Evolutionary conservation across 2,888 invertebrate genomes (phyloP).

Genomic region (Gymnoscelis rufifasciata): DNA sequence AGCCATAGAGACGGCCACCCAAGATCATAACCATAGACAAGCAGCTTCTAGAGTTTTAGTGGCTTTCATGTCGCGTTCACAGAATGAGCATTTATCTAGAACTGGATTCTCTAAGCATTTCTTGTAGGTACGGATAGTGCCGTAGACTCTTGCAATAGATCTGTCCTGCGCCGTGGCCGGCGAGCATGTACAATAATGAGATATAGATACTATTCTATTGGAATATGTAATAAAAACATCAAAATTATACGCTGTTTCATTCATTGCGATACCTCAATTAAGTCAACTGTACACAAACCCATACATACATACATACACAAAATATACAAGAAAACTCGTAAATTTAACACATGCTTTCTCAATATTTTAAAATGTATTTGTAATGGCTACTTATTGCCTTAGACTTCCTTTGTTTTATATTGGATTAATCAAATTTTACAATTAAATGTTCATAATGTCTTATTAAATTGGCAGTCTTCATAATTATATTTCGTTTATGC

Average conservation of each 20-base stretch:
- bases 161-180: constrained; percentile 40
- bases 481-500: no score
- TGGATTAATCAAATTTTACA: no score
- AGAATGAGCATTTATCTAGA: constrained; percentile 55
- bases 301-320: no score
- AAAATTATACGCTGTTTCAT: constrained; percentile 38
- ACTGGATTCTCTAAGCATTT: constrained; percentile 64
- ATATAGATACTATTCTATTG: constrained; percentile 77
- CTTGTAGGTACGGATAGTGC: constrained; percentile 28
- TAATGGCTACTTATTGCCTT: no score
- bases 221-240: constrained; percentile 77
- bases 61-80: constrained; percentile 51
- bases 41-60: constrained; percentile 66
- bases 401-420: no score
- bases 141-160: constrained; percentile 14
- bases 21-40: constrained; percentile 46
- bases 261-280: neutral
- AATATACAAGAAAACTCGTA: no score
- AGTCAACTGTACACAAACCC: no score
- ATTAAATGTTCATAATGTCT: no score
- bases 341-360: no score
- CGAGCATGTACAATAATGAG: constrained; percentile 68
- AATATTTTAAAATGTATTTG: no score
- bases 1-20: constrained; percentile 18
- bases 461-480: no score